Percentiles rank a stretch among this genome's conserved stretches.
phyloP scores from a whole-genome alignment of 37 sponge, comb jelly and placozoan genomes.

The Oscarella lobularis region DNA sequence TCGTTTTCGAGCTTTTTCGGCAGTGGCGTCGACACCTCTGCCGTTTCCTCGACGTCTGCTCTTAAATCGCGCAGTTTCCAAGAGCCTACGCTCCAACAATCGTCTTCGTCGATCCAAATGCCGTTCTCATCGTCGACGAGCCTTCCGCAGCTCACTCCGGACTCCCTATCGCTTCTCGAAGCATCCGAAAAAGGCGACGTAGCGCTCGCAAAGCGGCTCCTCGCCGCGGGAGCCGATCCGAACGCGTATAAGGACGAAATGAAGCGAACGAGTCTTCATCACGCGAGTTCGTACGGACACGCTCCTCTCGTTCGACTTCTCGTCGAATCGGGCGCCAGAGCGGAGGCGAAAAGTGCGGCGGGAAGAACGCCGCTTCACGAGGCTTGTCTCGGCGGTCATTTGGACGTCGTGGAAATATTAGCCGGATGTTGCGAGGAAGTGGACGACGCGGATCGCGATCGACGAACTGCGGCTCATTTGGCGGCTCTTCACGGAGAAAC shows the following conservation, averaged over 20 bases:
- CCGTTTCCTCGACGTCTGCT: background rate
- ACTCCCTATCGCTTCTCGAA: background rate
- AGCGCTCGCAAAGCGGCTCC: background rate
- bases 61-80: too few species aligned
- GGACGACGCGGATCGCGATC: slow-evolving; percentile 31
- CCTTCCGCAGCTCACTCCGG: background rate
- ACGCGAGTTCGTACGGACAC: slow-evolving; percentile 2
- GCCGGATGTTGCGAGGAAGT: slow-evolving; percentile 22
- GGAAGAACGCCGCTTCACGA: slow-evolving; percentile 60
- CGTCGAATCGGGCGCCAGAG: slow-evolving; percentile 18
- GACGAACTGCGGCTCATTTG: slow-evolving; percentile 46
- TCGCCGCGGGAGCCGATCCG: background rate
- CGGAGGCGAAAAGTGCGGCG: slow-evolving; percentile 18
- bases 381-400: slow-evolving; percentile 56
- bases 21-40: background rate
- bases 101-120: background rate
- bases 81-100: too few species aligned
- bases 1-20: background rate
- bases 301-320: slow-evolving; percentile 27
- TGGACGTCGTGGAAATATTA: slow-evolving; percentile 24
- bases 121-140: background rate
- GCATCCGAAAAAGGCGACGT: background rate
- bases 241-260: background rate
- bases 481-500: slow-evolving; percentile 57
- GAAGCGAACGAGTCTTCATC: background rate